Conservation (phyloP, 2,113 vertebrate genomes). For the Gopherus evgoodei region DNA sequence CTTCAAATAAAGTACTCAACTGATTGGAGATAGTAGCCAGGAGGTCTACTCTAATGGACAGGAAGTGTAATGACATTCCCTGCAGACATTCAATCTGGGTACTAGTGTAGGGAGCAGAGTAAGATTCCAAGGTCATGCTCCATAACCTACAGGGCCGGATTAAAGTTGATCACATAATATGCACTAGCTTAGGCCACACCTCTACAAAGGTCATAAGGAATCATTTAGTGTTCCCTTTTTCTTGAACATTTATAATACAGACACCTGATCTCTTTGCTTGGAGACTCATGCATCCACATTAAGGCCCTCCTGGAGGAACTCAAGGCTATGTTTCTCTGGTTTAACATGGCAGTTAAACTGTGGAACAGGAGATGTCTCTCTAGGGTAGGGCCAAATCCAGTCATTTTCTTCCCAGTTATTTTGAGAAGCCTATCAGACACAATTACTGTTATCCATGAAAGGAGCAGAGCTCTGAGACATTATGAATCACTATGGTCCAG, state of each 20-base stretch:
- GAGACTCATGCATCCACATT: constrained; percentile 41
- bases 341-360: constrained; percentile 18
- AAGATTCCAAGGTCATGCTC: constrained; percentile 33
- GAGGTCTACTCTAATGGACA: background rate
- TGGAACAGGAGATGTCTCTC: background rate
- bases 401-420: background rate
- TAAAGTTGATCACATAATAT: background rate
- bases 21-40: background rate
- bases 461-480: background rate
- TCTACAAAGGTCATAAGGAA: background rate
- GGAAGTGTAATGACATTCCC: background rate
- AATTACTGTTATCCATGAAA: background rate
- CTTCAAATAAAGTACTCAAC: background rate
- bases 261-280: constrained; percentile 16
- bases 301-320: background rate
- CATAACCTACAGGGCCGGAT: background rate
- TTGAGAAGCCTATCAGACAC: background rate
- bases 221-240: constrained; percentile 60
- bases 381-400: background rate
- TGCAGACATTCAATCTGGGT: constrained; percentile 20
- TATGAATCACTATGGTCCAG: background rate
- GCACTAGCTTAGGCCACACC: too few relatives aligned
- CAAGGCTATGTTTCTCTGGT: constrained; percentile 42
- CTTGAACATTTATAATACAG: constrained; percentile 44
- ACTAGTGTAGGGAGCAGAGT: constrained; percentile 26